phyloP scores from a whole-genome alignment of 2,888 invertebrate species.

The Gymnocheta viridis region DNA sequence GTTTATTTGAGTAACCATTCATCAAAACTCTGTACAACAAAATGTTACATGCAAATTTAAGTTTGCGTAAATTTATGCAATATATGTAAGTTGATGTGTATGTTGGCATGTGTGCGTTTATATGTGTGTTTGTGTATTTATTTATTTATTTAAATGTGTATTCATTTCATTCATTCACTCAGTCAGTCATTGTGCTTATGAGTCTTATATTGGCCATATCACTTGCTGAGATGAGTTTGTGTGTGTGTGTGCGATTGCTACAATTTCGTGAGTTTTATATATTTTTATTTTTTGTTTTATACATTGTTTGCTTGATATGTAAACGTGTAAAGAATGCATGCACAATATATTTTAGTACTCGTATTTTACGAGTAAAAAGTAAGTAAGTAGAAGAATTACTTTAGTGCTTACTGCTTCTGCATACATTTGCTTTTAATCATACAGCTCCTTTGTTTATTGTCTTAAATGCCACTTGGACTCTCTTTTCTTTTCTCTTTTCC shows the following conservation, averaged over 20 bases:
- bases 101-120: neutral
- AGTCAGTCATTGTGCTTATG: constrained; percentile 30
- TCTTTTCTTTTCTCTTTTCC: no score
- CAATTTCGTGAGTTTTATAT: neutral
- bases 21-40: constrained; percentile 25
- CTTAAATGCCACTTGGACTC: constrained; percentile 16
- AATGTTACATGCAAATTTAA: constrained; percentile 17
- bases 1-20: constrained; percentile 16
- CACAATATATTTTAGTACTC: constrained; percentile 14
- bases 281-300: neutral
- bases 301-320: neutral
- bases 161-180: constrained; percentile 17
- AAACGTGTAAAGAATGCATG: constrained; percentile 25
- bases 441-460: constrained; percentile 7
- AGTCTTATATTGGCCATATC: constrained; percentile 30
- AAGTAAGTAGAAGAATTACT: neutral
- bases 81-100: neutral
- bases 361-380: neutral
- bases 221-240: constrained; percentile 6
- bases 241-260: neutral
- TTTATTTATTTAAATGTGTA: constrained; percentile 41
- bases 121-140: neutral
- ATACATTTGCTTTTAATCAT: constrained; percentile 23
- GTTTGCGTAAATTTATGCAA: constrained; percentile 15
- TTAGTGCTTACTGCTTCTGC: neutral